Conservation (phyloP, 2,797 vertebrate species). For the Poliocrania exsul region DNA sequence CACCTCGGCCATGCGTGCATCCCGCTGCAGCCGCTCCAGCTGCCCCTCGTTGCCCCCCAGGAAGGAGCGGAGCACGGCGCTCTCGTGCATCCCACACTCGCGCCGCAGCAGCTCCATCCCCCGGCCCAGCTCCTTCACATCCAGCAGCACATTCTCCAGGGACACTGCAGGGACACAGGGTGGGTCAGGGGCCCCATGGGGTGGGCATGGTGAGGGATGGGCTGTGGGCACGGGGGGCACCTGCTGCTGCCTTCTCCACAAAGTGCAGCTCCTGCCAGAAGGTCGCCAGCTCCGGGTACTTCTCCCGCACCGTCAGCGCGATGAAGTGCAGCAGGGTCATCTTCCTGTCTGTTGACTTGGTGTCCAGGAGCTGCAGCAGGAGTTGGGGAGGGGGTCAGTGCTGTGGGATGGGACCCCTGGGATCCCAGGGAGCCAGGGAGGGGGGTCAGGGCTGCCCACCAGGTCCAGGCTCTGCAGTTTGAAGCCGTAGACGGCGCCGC, state of each 20-base stretch:
- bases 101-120: slow-evolving; percentile 94
- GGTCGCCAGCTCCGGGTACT: slow-evolving; percentile 89
- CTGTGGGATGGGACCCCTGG: not conserved
- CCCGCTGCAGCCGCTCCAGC: slow-evolving; percentile 93
- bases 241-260: slow-evolving; percentile 95
- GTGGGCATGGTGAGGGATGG: fast-evolving
- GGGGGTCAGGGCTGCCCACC: slow-evolving; percentile 74
- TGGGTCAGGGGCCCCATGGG: fast-evolving
- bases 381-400: not conserved
- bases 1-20: slow-evolving; percentile 92
- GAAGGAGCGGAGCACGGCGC: slow-evolving; percentile 89
- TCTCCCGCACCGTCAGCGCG: slow-evolving; percentile 92
- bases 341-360: slow-evolving; percentile 96
- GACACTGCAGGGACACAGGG: slow-evolving; percentile 80
- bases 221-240: slow-evolving; percentile 11
- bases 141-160: slow-evolving; percentile 94
- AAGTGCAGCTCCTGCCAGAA: slow-evolving; percentile 96
- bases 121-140: slow-evolving; percentile 93
- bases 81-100: slow-evolving; percentile 92
- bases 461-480: slow-evolving; percentile 96
- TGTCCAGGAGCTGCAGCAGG: slow-evolving; percentile 88
- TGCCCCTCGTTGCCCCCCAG: slow-evolving; percentile 85
- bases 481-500: slow-evolving; percentile 95
- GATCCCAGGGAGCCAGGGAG: fast-evolving
- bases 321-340: slow-evolving; percentile 97